These are phyloP conservation scores for Xiphophorus hellerii DNA, from an alignment of 2,113 vertebrate species.

Conservation along the genomic window DNA sequence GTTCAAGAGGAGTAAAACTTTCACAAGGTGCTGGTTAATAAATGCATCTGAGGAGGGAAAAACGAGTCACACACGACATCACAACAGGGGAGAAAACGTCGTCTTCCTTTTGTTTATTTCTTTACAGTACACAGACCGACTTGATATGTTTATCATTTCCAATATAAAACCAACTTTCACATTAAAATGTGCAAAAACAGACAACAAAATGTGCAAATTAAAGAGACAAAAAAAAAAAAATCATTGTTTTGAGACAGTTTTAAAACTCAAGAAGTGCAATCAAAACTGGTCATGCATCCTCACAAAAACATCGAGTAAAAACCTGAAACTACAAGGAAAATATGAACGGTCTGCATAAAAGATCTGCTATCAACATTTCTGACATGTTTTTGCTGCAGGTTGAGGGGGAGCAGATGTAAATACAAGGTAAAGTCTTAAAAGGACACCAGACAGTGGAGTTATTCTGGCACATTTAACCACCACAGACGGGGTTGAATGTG, in stretches of 20 bases:
- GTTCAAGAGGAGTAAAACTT: not conserved
- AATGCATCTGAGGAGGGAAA: not conserved
- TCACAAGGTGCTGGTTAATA: not conserved
- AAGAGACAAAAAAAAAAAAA: not conserved
- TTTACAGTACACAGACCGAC: conserved; percentile 32
- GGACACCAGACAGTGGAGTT: conserved; percentile 2
- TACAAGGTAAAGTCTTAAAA: not conserved
- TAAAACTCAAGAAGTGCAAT: conserved; percentile 35
- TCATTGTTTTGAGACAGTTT: no score
- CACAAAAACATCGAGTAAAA: not conserved
- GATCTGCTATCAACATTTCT: not conserved
- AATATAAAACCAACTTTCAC: conserved; percentile 28
- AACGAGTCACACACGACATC: no score
- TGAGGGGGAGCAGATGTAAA: not conserved
- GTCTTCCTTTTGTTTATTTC: conserved; percentile 35
- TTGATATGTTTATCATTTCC: conserved; percentile 11
- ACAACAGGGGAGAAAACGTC: conserved; percentile 1
- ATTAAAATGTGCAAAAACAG: conserved; percentile 41
- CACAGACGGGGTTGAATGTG: not conserved
- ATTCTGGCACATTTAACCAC: not conserved
- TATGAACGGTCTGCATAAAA: not conserved
- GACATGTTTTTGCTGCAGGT: not conserved
- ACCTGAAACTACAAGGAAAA: conserved; percentile 1
- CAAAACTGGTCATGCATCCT: conserved; percentile 11
- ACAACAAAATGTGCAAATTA: conserved; percentile 5